A percentile compares a stretch with the other conserved stretches of the same genome.
Conservation (phyloP, 2,888 invertebrate genomes). For the Thumatha senex region DNA sequence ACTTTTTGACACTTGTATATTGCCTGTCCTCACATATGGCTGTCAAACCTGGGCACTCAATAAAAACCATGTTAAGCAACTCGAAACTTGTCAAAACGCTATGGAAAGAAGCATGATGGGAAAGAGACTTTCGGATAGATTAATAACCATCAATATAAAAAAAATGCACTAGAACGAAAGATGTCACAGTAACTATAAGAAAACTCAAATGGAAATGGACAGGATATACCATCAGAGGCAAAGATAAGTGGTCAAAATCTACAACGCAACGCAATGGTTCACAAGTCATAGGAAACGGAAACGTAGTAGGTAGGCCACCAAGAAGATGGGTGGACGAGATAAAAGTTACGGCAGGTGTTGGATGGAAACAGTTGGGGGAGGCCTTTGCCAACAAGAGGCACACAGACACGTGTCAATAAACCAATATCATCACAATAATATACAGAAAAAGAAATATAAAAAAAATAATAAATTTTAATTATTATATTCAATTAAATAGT, state of each 20-base stretch:
- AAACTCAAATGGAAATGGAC: background rate
- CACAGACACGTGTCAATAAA: background rate
- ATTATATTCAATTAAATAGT: no score
- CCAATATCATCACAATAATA: no score
- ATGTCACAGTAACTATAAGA: background rate
- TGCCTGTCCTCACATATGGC: background rate
- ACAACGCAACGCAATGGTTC: constrained; percentile 3
- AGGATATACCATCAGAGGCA: background rate
- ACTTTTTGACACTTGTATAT: background rate
- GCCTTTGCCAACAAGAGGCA: background rate
- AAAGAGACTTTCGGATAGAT: background rate
- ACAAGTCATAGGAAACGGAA: background rate
- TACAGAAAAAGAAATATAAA: no score
- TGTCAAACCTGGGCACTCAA: background rate
- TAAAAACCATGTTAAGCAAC: background rate
- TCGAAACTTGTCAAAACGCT: background rate
- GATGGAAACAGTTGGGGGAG: background rate
- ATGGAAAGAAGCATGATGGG: background rate
- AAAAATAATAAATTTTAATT: no score
- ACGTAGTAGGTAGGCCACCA: background rate
- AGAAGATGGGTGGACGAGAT: constrained; percentile 4
- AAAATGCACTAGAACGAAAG: background rate
- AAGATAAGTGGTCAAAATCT: background rate
- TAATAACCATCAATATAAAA: background rate
- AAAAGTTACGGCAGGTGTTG: background rate